These are phyloP conservation scores for Chlorodrepanis virens DNA, from an alignment of 2,113 vertebrate species.

Conservation along the genomic window DNA sequence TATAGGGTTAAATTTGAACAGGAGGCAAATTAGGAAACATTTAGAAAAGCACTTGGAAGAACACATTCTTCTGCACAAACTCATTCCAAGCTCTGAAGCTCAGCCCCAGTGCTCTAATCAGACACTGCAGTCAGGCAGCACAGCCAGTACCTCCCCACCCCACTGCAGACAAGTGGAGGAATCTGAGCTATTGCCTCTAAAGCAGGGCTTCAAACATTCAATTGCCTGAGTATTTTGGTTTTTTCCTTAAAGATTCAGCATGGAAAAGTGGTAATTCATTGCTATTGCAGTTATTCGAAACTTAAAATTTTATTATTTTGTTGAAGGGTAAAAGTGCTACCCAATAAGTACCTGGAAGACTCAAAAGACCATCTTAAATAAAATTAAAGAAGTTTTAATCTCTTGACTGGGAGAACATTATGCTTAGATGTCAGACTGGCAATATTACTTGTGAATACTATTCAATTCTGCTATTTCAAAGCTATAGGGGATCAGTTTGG, in stretches of 20 bases:
- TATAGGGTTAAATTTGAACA: background rate
- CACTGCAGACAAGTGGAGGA: background rate
- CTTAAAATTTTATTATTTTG: background rate
- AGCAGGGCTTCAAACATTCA: background rate
- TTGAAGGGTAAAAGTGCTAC: background rate
- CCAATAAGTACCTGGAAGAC: background rate
- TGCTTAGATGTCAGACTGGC: background rate
- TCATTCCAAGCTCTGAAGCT: background rate
- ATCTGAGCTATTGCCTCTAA: background rate
- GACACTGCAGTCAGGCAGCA: background rate
- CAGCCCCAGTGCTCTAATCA: background rate
- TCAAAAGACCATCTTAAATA: background rate
- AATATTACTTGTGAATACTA: background rate
- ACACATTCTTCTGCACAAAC: background rate
- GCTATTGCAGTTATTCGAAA: background rate
- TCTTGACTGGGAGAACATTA: background rate
- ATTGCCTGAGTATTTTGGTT: accelerated
- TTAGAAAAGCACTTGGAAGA: background rate
- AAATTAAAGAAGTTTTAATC: background rate
- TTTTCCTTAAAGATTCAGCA: background rate
- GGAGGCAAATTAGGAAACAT: background rate
- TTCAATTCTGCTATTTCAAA: background rate
- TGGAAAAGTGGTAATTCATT: background rate
- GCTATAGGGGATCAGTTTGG: background rate
- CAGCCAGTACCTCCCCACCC: background rate